phyloP scores from a whole-genome alignment of 23 tunicate genomes.

The Halocynthia roretzi region DNA sequence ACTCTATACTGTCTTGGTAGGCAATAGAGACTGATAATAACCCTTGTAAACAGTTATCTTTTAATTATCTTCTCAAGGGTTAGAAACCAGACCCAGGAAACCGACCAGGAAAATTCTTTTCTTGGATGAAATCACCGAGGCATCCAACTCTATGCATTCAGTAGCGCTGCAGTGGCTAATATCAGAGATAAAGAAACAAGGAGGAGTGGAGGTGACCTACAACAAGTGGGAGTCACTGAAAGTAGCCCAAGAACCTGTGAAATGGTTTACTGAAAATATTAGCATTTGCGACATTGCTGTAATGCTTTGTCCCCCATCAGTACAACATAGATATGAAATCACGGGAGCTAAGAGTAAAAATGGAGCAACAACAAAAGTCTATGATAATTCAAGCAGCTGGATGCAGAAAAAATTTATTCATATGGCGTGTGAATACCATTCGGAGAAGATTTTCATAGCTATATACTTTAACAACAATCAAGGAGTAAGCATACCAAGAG shows the following conservation, averaged over 20 bases:
- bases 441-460: background rate
- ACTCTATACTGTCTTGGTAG: no score
- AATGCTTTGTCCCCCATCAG: background rate
- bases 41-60: no score
- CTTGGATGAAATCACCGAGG: slow-evolving; percentile 8
- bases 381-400: background rate
- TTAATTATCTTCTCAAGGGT: background rate
- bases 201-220: slow-evolving; percentile 3
- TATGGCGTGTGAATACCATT: background rate
- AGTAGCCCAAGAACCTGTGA: slow-evolving; percentile 2
- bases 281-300: background rate
- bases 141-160: background rate
- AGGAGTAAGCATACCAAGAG: no score
- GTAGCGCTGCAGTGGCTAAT: slow-evolving; percentile 11
- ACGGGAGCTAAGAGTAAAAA: no score
- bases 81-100: background rate
- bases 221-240: slow-evolving; percentile 12
- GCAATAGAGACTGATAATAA: no score
- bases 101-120: background rate
- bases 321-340: no score
- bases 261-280: background rate
- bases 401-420: background rate
- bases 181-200: slow-evolving; percentile 16
- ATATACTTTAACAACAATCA: background rate
- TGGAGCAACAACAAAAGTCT: no score